These are phyloP conservation scores for Bergia puertoricense DNA, from an alignment of 92 coral and sea anemone genomes.

Conservation along the genomic window DNA sequence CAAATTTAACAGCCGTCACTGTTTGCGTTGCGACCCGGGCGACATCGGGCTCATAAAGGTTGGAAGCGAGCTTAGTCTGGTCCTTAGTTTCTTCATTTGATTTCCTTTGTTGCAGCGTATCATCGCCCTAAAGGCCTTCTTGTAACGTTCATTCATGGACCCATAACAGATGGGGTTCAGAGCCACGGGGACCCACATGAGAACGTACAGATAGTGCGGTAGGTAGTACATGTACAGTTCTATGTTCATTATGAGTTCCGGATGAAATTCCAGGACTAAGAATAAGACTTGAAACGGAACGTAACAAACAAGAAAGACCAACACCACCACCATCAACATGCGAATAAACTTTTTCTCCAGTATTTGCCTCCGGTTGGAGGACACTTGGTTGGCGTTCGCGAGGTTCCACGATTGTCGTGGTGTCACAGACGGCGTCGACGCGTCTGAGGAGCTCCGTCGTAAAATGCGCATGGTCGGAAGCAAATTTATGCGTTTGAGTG, in stretches of 20 bases:
- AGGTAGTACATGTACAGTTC: constrained; percentile 24
- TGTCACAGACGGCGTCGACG: constrained; percentile 61
- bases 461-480: constrained; percentile 63
- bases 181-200: constrained; percentile 78
- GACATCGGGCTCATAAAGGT: constrained; percentile 19
- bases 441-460: constrained; percentile 66
- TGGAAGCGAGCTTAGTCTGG: constrained; percentile 13
- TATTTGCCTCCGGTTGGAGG: constrained; percentile 57
- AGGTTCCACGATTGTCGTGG: constrained; percentile 70
- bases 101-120: constrained; percentile 5
- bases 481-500: constrained; percentile 66
- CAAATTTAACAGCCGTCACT: neutral
- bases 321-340: constrained; percentile 69
- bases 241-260: neutral
- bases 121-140: constrained; percentile 63
- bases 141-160: constrained; percentile 76
- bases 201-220: constrained; percentile 53
- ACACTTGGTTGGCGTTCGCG: constrained; percentile 57
- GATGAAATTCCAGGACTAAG: constrained; percentile 48
- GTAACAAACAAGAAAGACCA: constrained; percentile 72
- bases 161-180: constrained; percentile 83
- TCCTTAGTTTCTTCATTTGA: neutral
- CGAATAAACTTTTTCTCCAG: constrained; percentile 74
- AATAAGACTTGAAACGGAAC: constrained; percentile 72
- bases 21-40: neutral